phyloP scores from a whole-genome alignment of 2,113 vertebrate genomes.

The Okapia johnstoni region DNA sequence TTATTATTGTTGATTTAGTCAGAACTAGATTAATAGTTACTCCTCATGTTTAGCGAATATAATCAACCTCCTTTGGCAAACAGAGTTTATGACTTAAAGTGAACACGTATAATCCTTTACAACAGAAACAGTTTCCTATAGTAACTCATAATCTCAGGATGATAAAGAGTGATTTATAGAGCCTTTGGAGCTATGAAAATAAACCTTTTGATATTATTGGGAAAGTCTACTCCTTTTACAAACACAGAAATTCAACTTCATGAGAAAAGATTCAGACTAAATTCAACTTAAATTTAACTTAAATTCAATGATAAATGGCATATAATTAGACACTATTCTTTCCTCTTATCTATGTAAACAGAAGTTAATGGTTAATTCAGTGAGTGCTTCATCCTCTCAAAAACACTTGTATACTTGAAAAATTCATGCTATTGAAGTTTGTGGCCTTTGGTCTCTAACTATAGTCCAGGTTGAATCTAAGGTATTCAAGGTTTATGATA shows the following conservation, averaged over 20 bases:
- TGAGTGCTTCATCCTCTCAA: background rate
- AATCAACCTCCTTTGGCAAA: background rate
- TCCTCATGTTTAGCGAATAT: background rate
- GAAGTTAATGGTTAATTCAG: constrained; percentile 21
- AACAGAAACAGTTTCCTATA: background rate
- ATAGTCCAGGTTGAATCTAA: background rate
- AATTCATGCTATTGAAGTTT: background rate
- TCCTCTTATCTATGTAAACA: background rate
- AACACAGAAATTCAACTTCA: background rate
- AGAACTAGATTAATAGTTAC: background rate
- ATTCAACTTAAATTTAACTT: background rate
- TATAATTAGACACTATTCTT: background rate
- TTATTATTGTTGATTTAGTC: background rate
- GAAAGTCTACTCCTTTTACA: background rate
- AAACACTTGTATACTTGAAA: background rate
- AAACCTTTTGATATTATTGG: background rate
- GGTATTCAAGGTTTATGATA: background rate
- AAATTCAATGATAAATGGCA: constrained; percentile 2
- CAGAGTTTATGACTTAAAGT: background rate
- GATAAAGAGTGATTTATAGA: background rate
- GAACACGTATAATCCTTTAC: background rate
- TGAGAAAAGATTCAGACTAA: background rate
- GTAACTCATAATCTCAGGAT: background rate
- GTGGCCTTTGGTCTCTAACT: background rate
- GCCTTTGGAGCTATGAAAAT: background rate